These are phyloP conservation scores for Acanthochromis polyacanthus DNA, from an alignment of 2,113 vertebrate genomes.

Conservation along the genomic window DNA sequence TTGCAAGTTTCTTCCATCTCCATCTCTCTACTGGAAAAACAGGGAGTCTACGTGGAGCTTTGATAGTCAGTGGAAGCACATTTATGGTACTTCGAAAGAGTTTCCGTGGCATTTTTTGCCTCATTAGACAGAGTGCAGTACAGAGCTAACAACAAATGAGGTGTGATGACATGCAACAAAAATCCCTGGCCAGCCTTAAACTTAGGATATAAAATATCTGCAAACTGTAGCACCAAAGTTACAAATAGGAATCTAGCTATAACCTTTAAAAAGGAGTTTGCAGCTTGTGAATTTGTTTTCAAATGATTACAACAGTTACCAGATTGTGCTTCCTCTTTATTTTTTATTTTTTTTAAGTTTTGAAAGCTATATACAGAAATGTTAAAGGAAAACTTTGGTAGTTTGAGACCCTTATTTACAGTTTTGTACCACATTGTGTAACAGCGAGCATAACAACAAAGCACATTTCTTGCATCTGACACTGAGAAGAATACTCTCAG, in stretches of 20 bases:
- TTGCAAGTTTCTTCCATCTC: too few relatives aligned
- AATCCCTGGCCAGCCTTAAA: not conserved
- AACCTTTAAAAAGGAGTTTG: not conserved
- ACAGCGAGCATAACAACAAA: constrained; percentile 23
- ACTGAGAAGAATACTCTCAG: constrained; percentile 17
- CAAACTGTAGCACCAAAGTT: not conserved
- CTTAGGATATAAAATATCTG: not conserved
- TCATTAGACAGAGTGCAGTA: not conserved
- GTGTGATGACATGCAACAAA: not conserved
- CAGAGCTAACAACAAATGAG: not conserved
- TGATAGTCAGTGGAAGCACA: too few relatives aligned
- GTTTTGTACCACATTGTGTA: constrained; percentile 1
- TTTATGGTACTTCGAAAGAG: not conserved
- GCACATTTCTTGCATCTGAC: constrained; percentile 11
- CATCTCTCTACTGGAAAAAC: too few relatives aligned
- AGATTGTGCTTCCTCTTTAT: not conserved
- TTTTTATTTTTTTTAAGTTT: not conserved
- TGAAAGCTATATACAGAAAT: not conserved
- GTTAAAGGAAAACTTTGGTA: constrained; percentile 28
- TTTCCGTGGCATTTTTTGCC: not conserved
- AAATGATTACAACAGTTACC: not conserved
- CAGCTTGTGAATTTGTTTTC: not conserved
- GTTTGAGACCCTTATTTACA: constrained; percentile 27
- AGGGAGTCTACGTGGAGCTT: too few relatives aligned
- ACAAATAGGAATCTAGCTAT: not conserved